These are phyloP conservation scores for Caretta caretta DNA, from an alignment of 2,113 vertebrate species.

Conservation along the genomic window DNA sequence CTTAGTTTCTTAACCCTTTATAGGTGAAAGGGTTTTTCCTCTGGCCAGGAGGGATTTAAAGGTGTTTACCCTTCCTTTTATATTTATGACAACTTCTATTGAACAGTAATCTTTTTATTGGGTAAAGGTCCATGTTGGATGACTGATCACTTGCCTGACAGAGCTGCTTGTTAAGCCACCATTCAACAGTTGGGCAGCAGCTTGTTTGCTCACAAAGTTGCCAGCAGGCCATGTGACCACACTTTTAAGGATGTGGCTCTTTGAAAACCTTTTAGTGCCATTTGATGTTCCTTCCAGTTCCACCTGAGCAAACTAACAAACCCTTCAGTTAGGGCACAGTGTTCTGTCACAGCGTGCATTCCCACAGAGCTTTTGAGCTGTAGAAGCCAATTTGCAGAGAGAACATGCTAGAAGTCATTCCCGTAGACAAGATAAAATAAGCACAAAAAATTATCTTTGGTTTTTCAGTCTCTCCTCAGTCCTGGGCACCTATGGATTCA, in stretches of 20 bases:
- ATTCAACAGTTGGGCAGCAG: not conserved
- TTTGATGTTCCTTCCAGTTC: not conserved
- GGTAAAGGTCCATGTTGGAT: not conserved
- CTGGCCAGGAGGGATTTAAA: no score
- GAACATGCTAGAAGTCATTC: not conserved
- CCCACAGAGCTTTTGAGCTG: not conserved
- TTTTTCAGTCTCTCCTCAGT: not conserved
- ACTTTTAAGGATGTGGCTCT: not conserved
- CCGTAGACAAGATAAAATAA: not conserved
- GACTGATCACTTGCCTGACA: not conserved
- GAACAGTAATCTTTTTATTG: not conserved
- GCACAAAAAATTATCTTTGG: not conserved
- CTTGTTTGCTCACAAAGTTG: not conserved
- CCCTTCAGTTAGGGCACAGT: not conserved
- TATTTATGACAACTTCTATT: not conserved
- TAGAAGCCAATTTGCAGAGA: not conserved
- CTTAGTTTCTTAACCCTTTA: no score
- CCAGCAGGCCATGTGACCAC: not conserved
- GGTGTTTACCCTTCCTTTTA: no score
- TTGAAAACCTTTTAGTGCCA: not conserved
- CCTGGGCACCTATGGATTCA: not conserved
- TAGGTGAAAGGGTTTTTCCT: no score
- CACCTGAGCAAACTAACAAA: not conserved
- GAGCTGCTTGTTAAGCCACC: not conserved
- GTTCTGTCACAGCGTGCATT: not conserved